A percentile compares a stretch with the other conserved stretches of the same genome.
phyloP scores from a whole-genome alignment of 1,140 invertebrate genomes.

The Dendrolimus punctatus region DNA sequence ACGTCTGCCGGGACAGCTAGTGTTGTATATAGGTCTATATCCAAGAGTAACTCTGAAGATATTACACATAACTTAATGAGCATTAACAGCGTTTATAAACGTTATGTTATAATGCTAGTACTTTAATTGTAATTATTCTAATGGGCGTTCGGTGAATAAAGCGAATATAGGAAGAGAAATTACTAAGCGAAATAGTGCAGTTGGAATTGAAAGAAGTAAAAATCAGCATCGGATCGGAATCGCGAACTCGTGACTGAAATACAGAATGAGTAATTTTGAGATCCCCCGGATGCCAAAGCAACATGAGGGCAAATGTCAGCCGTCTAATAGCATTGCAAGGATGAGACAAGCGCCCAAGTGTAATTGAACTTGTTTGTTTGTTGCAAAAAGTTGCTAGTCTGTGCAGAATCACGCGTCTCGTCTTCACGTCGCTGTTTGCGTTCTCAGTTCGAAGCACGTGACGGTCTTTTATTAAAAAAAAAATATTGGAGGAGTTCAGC shows the following conservation, averaged over 20 bases:
- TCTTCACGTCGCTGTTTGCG: conserved; percentile 1
- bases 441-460: not conserved
- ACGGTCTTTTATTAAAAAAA: too few relatives aligned
- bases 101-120: too few relatives aligned
- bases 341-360: conserved; percentile 37
- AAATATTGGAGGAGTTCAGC: too few relatives aligned
- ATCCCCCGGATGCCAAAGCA: conserved; percentile 51
- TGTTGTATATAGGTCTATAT: too few relatives aligned
- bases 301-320: conserved; percentile 54
- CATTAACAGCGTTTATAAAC: too few relatives aligned
- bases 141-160: too few relatives aligned
- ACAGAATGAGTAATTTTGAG: conserved; percentile 64
- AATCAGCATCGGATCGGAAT: conserved; percentile 56
- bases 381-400: conserved; percentile 33
- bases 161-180: conserved; percentile 51
- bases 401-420: not conserved
- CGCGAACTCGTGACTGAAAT: conserved; percentile 60
- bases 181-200: conserved; percentile 58
- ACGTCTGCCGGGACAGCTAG: too few relatives aligned
- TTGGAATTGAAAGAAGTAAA: conserved; percentile 68
- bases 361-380: conserved; percentile 45
- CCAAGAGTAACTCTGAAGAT: too few relatives aligned
- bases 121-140: too few relatives aligned
- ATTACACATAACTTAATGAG: too few relatives aligned
- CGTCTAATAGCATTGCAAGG: conserved; percentile 54